Evolutionary conservation across 2,797 vertebrate genomes (phyloP).

Genomic region (Microchirus variegatus): DNA sequence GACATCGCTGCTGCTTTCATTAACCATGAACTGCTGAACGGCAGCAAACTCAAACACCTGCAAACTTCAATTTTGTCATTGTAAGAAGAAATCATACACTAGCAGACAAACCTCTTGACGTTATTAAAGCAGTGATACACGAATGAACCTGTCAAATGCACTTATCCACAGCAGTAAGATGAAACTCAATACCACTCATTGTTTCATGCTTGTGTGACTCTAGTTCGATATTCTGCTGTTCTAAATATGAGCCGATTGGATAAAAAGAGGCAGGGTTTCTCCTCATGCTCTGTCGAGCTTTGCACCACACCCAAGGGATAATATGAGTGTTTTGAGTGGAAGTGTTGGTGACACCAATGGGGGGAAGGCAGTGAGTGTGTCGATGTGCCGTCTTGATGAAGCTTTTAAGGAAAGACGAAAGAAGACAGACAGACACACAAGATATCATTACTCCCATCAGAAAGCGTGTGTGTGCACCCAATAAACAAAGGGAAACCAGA

Average conservation of each 20-base stretch:
- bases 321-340: not conserved
- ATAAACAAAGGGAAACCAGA: too few species aligned
- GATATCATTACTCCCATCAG: too few species aligned
- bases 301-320: not conserved
- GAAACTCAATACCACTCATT: not conserved
- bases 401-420: not conserved
- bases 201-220: constrained; percentile 8
- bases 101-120: not conserved
- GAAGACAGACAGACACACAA: too few species aligned
- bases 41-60: not conserved
- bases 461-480: too few species aligned
- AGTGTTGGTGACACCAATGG: not conserved
- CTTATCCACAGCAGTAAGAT: not conserved
- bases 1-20: constrained; percentile 3
- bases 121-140: constrained; percentile 23
- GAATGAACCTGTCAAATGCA: constrained; percentile 30
- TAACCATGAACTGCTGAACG: constrained; percentile 12
- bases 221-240: not conserved
- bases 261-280: constrained; percentile 7
- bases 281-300: not conserved
- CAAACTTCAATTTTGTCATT: not conserved
- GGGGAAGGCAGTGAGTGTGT: not conserved
- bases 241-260: constrained; percentile 9
- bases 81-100: not conserved
- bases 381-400: not conserved